Evolutionary conservation across 2,888 invertebrate species (phyloP).

Genomic region (Neocrepidodera transversa): DNA sequence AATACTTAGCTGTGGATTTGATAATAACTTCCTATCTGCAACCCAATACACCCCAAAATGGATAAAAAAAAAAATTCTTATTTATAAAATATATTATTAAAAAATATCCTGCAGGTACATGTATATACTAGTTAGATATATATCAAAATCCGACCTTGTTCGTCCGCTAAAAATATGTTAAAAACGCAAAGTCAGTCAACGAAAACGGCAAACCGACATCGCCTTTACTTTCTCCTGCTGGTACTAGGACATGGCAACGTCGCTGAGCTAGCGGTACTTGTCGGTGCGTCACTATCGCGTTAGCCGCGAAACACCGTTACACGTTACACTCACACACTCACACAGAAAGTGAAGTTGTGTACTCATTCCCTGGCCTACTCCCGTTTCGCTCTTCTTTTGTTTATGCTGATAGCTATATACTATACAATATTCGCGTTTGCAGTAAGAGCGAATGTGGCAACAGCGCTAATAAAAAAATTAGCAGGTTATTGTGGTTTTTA

Average conservation of each 20-base stretch:
- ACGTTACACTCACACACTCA: slow-evolving; percentile 42
- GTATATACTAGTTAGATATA: too few species aligned
- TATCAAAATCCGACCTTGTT: slow-evolving; percentile 17
- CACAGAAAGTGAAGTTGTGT: slow-evolving; percentile 57
- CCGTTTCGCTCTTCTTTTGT: slow-evolving; percentile 40
- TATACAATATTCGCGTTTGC: background rate
- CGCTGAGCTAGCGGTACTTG: slow-evolving; percentile 43
- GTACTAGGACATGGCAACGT: slow-evolving; percentile 21
- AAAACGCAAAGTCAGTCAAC: slow-evolving; percentile 13
- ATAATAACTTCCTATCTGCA: too few species aligned
- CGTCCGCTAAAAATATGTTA: slow-evolving; percentile 17
- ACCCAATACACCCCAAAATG: too few species aligned
- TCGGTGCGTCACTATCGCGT: slow-evolving; percentile 39
- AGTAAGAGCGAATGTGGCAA: background rate
- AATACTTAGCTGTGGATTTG: too few species aligned
- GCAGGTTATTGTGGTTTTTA: background rate
- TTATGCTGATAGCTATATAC: slow-evolving; percentile 19
- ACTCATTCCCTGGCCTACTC: slow-evolving; percentile 56
- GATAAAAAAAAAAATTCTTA: too few species aligned
- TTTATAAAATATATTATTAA: too few species aligned
- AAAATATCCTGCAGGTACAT: too few species aligned
- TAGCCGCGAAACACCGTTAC: slow-evolving; percentile 49
- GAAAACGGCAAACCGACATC: slow-evolving; percentile 4
- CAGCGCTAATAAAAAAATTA: background rate
- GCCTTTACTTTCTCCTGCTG: slow-evolving; percentile 33